Percentiles rank a stretch among this genome's conserved stretches.
Conservation (phyloP, 1,140 invertebrate genomes). For the Cheumatopsyche charites region DNA sequence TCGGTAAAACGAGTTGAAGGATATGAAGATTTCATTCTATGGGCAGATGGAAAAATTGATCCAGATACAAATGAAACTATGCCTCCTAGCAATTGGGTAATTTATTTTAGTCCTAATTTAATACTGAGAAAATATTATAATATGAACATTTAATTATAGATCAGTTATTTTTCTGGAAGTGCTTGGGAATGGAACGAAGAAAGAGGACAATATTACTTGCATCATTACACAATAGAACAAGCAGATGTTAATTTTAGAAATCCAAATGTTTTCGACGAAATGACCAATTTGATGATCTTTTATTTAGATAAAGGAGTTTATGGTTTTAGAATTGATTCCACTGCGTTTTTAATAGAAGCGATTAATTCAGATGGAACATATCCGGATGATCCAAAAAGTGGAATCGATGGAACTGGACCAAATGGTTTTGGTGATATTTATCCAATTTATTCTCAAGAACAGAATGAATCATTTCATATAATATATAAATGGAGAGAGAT, state of each 20-base stretch:
- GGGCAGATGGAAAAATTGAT: conserved; percentile 63
- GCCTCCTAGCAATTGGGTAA: conserved; percentile 47
- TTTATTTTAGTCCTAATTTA: conserved; percentile 16
- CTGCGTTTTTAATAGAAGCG: conserved; percentile 65
- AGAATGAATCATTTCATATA: conserved; percentile 65
- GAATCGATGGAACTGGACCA: conserved; percentile 51
- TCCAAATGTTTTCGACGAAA: conserved; percentile 53
- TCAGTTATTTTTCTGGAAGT: conserved; percentile 49
- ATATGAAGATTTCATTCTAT: conserved; percentile 74
- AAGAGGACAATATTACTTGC: conserved; percentile 67
- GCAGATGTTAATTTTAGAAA: conserved; percentile 63
- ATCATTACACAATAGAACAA: conserved; percentile 59
- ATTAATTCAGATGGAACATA: conserved; percentile 58
- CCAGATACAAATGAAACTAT: conserved; percentile 50
- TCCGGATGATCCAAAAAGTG: conserved; percentile 64
- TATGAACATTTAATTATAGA: conserved; percentile 50
- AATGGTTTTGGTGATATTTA: no score
- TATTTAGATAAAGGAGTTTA: conserved; percentile 63
- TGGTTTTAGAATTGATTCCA: conserved; percentile 72
- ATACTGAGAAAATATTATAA: conserved; percentile 47
- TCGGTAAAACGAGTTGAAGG: conserved; percentile 62
- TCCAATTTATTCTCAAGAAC: conserved; percentile 68
- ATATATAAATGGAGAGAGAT: conserved; percentile 65
- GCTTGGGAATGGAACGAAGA: conserved; percentile 66
- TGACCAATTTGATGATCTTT: conserved; percentile 43